These are phyloP conservation scores for Morone chrysops DNA, from an alignment of 2,113 vertebrate species.

Conservation along the genomic window DNA sequence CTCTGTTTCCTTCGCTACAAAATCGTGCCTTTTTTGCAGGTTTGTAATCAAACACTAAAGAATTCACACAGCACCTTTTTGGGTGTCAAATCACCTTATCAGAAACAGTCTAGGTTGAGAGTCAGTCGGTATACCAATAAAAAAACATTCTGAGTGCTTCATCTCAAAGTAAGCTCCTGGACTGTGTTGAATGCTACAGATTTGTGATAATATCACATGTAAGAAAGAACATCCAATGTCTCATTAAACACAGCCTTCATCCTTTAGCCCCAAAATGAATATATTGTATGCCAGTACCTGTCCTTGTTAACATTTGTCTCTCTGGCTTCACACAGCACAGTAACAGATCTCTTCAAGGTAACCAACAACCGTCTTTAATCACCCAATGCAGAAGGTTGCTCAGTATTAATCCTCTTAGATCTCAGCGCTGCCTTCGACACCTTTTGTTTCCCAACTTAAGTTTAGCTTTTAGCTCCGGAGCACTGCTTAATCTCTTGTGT, in stretches of 20 bases:
- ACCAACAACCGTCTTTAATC: slow-evolving; percentile 8
- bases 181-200: background rate
- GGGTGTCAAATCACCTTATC: background rate
- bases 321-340: slow-evolving; percentile 14
- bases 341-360: background rate
- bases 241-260: background rate
- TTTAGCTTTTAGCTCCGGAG: background rate
- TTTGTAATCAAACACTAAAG: background rate
- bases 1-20: background rate
- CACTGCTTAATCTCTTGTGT: slow-evolving; percentile 10
- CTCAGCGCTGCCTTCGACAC: slow-evolving; percentile 5
- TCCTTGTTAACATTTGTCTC: slow-evolving; percentile 1
- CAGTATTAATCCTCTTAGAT: slow-evolving; percentile 46
- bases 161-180: background rate
- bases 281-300: background rate
- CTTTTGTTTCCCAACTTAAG: slow-evolving; percentile 27
- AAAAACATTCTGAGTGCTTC: background rate
- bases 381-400: slow-evolving; percentile 4
- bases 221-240: background rate
- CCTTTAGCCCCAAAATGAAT: background rate
- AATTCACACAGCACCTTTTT: background rate
- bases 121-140: background rate
- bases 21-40: background rate
- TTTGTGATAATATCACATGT: background rate
- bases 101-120: background rate